Base-by-base conservation (phyloP, 1,140 invertebrate species). In the Diuraphis noxia region DNA sequence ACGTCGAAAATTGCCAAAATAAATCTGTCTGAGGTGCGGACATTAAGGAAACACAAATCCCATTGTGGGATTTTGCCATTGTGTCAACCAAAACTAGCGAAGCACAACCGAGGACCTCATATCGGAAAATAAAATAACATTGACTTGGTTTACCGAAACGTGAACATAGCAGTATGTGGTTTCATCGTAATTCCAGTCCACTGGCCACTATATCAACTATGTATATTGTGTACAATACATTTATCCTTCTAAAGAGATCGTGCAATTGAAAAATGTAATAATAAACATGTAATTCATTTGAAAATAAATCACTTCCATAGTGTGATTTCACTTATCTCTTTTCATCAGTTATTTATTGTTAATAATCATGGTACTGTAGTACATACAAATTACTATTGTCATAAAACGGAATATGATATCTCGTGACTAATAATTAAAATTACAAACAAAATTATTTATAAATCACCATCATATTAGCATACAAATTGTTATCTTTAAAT, bases 1-100 rank as follows among this genome's bases (percentile, higher is more conserved):
- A 88, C 86, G 49, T 56, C 86, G 49, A 88, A 88, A 88, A 88
- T 88, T 63, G 86, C 49, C 86, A 43, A 88, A 88, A 88, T 88
- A 88, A 88, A 88, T 88, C 86, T 63, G 86, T 63, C 34, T 52
- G 30, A 88, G 86, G 46, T 88, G 38, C 38, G 38, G 86, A 63
- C 86, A 88, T 88, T 88, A 63, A n/a, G 56, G 49, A 40, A 72
- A 34, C 19, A 72, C 41, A 77, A 89, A 72, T 77, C 88, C 56
- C 34, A 89, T 77, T n/a, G 88, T 89, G 41, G 34, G 34, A n/a
- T 43, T 34, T 89, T 13, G 38, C 38, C 63, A 77, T 77, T 41
- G 56, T 89, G 56, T 89, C 23, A 41, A 89, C 52, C 38, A 77
- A 72, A 72, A n/a, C 38, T 88, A 88, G 52, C 23, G 34, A 88